Evolutionary conservation across 2,888 invertebrate species (phyloP), one percentile per base, ranked within the genome.

Genomic region (Euphydryas editha): DNA sequence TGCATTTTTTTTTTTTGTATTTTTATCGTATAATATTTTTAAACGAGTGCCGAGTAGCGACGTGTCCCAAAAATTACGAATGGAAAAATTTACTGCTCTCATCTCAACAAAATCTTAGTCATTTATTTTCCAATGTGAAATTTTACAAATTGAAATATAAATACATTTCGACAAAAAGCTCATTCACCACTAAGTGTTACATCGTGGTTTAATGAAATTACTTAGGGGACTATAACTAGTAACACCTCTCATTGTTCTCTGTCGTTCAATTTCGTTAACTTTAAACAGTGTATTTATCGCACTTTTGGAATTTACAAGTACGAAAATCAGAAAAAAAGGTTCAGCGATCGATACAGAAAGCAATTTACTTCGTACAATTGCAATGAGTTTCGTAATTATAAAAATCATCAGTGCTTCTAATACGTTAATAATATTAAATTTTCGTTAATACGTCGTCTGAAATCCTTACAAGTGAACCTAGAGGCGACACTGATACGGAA

Each of bases 21-120:
- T 70, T 63, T 67, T 65, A 72, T 68, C 72, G 69, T 44, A 74
- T 76, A 65, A 65, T 68, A 71, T 77, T 49, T 54, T 78, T 75
- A 77, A 84, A 76, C 81, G 76, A 84, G 88, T 86, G 88, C 88
- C 82, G 72, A 76, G 73, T 82, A 81, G 86, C 86, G 85, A 86
- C 83, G 86, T 85, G 87, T 85, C 83, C 76, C 80, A 86, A 81
- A 71, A 74, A 68, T 75, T 73, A 75, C 70, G 47, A 65, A 60
- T 75, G 78, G 76, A 78, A 75, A 80, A 81, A 77, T 71, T 62
- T 74, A 69, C 75, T 80, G 85, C 88, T 85, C 88, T 85, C 87
- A 76, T 75, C 83, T 81, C 82, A 76, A 82, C 73, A 76, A 73
- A 72, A 74, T 72, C 15, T 54, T 51, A 72, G 81, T 77, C 76